A percentile compares a stretch with the other conserved stretches of the same genome.
phyloP scores from a whole-genome alignment of 2,113 vertebrate genomes.

The Esox niger region DNA sequence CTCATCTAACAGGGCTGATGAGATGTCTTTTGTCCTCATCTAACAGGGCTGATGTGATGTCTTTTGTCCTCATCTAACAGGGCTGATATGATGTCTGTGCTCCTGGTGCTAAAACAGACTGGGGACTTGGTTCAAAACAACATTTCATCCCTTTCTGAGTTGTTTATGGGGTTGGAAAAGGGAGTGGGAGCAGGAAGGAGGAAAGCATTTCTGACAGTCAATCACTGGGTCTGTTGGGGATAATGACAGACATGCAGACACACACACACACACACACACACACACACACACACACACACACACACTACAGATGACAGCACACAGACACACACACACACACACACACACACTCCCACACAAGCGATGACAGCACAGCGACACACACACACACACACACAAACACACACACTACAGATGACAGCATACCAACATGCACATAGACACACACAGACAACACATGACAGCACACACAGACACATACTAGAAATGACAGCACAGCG shows the following conservation, averaged over 20 bases:
- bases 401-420: too few relatives aligned
- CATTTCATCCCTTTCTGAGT: too few relatives aligned
- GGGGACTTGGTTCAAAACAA: not conserved
- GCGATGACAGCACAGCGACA: not conserved
- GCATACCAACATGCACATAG: too few relatives aligned
- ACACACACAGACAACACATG: too few relatives aligned
- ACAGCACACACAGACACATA: not conserved
- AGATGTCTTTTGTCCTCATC: too few relatives aligned
- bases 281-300: slow-evolving; percentile 9
- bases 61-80: too few relatives aligned
- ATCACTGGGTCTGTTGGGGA: too few relatives aligned
- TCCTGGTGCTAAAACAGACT: not conserved
- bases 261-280: slow-evolving; percentile 19
- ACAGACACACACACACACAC: slow-evolving; percentile 13
- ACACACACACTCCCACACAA: not conserved
- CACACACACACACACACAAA: not conserved
- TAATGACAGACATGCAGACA: not conserved
- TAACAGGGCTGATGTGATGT: too few relatives aligned
- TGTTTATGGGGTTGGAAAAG: too few relatives aligned
- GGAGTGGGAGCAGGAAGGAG: too few relatives aligned
- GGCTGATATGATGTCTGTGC: not conserved
- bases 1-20: too few relatives aligned
- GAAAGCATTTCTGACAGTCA: too few relatives aligned
- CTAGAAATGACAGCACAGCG: not conserved
- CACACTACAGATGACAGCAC: not conserved